Evolutionary conservation across 2,797 vertebrate genomes (phyloP).

Genomic region (Oophaga sylvatica): DNA sequence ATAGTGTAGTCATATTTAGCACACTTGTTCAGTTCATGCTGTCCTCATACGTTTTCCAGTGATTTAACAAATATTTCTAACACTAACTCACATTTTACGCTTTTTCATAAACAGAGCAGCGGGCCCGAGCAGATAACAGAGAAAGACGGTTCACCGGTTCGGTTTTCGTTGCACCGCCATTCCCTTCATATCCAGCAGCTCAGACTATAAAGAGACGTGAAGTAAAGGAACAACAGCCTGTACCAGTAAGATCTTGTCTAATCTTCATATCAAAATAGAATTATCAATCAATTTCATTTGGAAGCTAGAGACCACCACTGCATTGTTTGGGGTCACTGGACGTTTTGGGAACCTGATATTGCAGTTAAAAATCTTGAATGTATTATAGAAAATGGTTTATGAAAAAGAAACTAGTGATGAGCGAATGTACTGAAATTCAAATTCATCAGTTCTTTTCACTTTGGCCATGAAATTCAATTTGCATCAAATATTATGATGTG

Average conservation of each 20-base stretch:
- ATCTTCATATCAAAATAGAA: not conserved
- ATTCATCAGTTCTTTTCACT: no score
- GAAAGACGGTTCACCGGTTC: constrained; percentile 81
- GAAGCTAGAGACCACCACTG: not conserved
- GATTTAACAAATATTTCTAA: constrained; percentile 17
- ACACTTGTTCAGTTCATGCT: not conserved
- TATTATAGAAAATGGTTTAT: not conserved
- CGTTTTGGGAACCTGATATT: not conserved
- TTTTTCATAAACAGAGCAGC: constrained; percentile 81
- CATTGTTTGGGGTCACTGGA: not conserved
- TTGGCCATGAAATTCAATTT: no score
- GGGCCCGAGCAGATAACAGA: constrained; percentile 78
- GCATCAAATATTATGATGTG: no score
- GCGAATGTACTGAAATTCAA: no score
- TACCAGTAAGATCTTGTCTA: constrained; percentile 78
- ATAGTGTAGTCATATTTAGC: not conserved
- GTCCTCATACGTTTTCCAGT: not conserved
- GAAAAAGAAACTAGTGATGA: not conserved
- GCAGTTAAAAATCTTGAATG: not conserved
- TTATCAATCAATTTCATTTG: not conserved
- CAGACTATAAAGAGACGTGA: constrained; percentile 79
- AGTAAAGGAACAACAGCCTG: constrained; percentile 76
- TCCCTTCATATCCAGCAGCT: constrained; percentile 80
- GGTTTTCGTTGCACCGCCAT: constrained; percentile 79
- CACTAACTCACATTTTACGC: constrained; percentile 48